Evolutionary conservation across 2,113 vertebrate genomes (phyloP).

Genomic region (Alectura lathami): DNA sequence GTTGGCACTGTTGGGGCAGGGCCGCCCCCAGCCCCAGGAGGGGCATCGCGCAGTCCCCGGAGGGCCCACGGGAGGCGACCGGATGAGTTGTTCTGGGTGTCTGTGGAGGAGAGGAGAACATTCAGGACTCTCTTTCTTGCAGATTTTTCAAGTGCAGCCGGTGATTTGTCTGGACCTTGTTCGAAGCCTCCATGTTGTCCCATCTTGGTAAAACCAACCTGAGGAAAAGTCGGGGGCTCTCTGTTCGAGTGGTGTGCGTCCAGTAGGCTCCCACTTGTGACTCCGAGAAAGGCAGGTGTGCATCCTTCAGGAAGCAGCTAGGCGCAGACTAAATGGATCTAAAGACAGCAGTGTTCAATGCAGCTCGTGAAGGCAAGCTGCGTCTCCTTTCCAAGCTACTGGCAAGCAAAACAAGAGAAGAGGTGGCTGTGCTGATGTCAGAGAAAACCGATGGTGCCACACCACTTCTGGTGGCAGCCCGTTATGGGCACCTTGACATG

Average conservation of each 20-base stretch:
- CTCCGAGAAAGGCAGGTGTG: constrained; percentile 6
- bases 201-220: neutral
- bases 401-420: constrained; percentile 91
- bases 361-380: constrained; percentile 95
- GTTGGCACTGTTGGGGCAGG: no score
- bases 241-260: constrained; percentile 4
- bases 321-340: constrained; percentile 88
- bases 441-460: constrained; percentile 97
- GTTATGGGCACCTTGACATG: constrained; percentile 97
- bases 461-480: constrained; percentile 92
- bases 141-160: constrained; percentile 15
- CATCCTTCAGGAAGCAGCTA: constrained; percentile 5
- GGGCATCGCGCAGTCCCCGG: neutral
- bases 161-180: neutral
- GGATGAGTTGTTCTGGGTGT: neutral
- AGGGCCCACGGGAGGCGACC: neutral
- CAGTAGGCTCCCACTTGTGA: neutral
- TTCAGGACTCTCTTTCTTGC: neutral
- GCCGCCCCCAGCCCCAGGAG: neutral
- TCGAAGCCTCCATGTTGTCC: constrained; percentile 12
- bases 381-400: constrained; percentile 93
- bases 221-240: neutral
- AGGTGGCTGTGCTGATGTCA: constrained; percentile 88
- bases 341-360: constrained; percentile 97
- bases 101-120: neutral